Conservation (phyloP, 2,888 invertebrate species). For the Cosmorhoe ocellata region DNA sequence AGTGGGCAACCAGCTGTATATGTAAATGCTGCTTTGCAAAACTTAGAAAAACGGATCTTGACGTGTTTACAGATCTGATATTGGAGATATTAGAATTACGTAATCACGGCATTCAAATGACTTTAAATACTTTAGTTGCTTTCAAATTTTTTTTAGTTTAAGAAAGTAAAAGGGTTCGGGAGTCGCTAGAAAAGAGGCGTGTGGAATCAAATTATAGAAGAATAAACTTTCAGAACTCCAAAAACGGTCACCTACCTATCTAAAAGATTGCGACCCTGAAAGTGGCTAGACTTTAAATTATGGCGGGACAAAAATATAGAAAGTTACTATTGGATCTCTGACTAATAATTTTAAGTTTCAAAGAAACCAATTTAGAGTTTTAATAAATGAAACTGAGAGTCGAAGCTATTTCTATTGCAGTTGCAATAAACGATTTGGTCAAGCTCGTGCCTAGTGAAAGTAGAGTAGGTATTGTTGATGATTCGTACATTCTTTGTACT, state of each 20-base stretch:
- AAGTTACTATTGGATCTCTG: no score
- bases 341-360: neutral
- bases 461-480: conserved; percentile 23
- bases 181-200: neutral
- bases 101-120: conserved; percentile 26
- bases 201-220: no score
- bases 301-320: no score
- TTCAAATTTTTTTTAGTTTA: conserved; percentile 21
- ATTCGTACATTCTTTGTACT: conserved; percentile 11
- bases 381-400: conserved; percentile 63
- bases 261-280: no score
- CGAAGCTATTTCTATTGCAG: conserved; percentile 44
- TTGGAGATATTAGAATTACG: conserved; percentile 18
- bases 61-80: conserved; percentile 16
- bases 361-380: conserved; percentile 44
- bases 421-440: conserved; percentile 26
- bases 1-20: neutral
- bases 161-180: conserved; percentile 54
- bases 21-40: conserved; percentile 40
- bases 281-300: no score
- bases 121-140: conserved; percentile 18
- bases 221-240: no score
- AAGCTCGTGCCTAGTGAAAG: conserved; percentile 57
- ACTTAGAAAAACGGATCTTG: conserved; percentile 43
- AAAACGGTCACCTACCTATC: no score